Conservation (phyloP, 2,888 invertebrate genomes). For the Pecten maximus region DNA sequence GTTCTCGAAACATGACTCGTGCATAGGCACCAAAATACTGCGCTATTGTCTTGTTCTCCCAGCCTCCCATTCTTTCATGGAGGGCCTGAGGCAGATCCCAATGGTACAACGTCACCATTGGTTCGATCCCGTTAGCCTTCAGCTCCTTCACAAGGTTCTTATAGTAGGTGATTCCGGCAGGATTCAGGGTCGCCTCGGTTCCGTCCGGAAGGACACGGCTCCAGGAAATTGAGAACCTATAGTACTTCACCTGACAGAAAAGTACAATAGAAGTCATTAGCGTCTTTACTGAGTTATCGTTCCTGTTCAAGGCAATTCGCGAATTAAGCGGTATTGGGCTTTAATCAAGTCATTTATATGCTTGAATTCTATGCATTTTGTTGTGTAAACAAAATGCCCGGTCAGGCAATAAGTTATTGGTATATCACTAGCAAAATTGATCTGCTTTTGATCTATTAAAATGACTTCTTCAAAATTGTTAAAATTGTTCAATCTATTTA, state of each 20-base stretch:
- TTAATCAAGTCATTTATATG: too few species aligned
- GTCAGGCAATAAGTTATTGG: too few species aligned
- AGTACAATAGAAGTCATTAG: background rate
- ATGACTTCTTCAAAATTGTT: too few species aligned
- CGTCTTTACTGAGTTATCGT: background rate
- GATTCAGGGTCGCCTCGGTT: constrained; percentile 83
- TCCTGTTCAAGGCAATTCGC: too few species aligned
- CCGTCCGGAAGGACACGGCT: constrained; percentile 87
- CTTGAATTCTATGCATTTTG: background rate
- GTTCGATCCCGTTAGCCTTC: constrained; percentile 85
- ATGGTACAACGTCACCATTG: constrained; percentile 85
- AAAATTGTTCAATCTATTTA: too few species aligned
- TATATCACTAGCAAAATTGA: too few species aligned
- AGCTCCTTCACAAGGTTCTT: constrained; percentile 89
- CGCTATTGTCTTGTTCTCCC: constrained; percentile 73
- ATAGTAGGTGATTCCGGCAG: constrained; percentile 90
- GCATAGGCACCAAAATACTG: constrained; percentile 80
- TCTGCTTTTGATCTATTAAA: too few species aligned
- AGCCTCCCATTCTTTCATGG: constrained; percentile 81
- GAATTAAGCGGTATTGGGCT: too few species aligned
- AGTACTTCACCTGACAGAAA: constrained; percentile 66
- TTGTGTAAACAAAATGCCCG: too few species aligned
- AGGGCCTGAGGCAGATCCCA: constrained; percentile 81
- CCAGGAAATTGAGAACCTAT: constrained; percentile 86
- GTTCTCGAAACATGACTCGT: constrained; percentile 77